A percentile compares a stretch with the other conserved stretches of the same genome.
These are phyloP conservation scores for Amblyjoppa proteus DNA, from an alignment of 2,888 invertebrate genomes.

Conservation along the genomic window DNA sequence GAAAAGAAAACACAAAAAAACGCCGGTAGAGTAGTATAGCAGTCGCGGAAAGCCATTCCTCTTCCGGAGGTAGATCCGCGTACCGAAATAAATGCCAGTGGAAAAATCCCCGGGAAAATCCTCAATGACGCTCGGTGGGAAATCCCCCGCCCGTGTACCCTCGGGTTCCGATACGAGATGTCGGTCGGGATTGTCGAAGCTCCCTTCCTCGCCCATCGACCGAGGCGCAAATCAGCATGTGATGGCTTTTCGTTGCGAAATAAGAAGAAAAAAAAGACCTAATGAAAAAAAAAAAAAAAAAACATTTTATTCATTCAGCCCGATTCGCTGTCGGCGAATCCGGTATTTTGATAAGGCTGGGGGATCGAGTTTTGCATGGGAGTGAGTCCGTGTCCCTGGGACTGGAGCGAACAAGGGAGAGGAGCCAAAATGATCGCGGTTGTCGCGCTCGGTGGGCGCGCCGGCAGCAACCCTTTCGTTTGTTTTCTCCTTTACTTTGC, in stretches of 20 bases:
- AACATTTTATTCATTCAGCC: constrained; percentile 38
- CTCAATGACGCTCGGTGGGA: constrained; percentile 30
- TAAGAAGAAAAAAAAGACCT: neutral
- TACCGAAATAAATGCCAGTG: constrained; percentile 29
- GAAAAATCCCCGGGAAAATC: constrained; percentile 50
- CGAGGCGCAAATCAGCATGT: constrained; percentile 20
- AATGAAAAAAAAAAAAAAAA: neutral
- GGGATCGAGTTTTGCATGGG: neutral
- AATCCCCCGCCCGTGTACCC: constrained; percentile 14
- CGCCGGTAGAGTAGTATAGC: constrained; percentile 20
- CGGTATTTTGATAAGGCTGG: constrained; percentile 22
- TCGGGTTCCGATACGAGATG: constrained; percentile 16
- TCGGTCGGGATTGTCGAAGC: constrained; percentile 20
- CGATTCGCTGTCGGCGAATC: neutral
- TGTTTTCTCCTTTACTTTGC: constrained; percentile 31
- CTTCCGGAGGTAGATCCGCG: constrained; percentile 15
- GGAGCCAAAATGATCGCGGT: constrained; percentile 42
- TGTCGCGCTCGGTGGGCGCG: constrained; percentile 3
- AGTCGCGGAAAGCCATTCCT: constrained; percentile 41
- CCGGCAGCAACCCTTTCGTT: constrained; percentile 3
- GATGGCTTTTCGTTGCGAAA: constrained; percentile 9
- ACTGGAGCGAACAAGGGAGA: neutral
- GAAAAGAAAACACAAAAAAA: constrained; percentile 2
- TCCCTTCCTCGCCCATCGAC: neutral
- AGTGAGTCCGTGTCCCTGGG: neutral